A percentile compares a stretch with the other conserved stretches of the same genome.
These are phyloP conservation scores for Beroe ovata DNA, from an alignment of 37 sponge, comb jelly and placozoan genomes.

Conservation along the genomic window DNA sequence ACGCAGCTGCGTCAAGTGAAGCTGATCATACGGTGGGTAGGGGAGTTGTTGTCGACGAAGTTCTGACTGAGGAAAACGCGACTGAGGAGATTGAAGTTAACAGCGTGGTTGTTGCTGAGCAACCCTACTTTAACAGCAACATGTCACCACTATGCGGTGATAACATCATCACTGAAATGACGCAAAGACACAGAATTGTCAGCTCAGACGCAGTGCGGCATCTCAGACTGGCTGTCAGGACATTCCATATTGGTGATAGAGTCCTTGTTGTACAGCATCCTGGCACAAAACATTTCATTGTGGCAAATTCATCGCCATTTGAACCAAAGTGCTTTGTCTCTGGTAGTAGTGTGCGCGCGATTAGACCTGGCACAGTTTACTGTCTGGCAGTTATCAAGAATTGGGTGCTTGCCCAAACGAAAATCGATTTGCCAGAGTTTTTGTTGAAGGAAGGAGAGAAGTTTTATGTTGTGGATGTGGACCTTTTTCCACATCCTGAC, in stretches of 20 bases:
- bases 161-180: too few relatives aligned
- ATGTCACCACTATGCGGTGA: too few relatives aligned
- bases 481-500: too few relatives aligned
- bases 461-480: background rate
- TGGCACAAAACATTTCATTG: background rate
- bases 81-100: too few relatives aligned
- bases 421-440: background rate
- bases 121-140: too few relatives aligned
- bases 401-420: background rate
- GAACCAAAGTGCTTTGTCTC: background rate
- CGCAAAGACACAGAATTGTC: too few relatives aligned
- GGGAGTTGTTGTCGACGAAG: too few relatives aligned
- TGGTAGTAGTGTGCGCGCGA: background rate
- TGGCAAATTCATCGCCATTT: background rate
- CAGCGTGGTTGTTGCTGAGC: too few relatives aligned
- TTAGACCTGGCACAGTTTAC: background rate
- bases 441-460: background rate
- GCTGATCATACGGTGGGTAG: too few relatives aligned
- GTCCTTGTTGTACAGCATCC: background rate
- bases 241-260: background rate
- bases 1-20: too few relatives aligned
- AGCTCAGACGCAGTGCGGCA: too few relatives aligned
- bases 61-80: too few relatives aligned
- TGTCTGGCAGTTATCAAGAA: background rate
- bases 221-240: background rate